phyloP scores from a whole-genome alignment of 2,113 vertebrate genomes.

The Thalassarche chlororhynchos region DNA sequence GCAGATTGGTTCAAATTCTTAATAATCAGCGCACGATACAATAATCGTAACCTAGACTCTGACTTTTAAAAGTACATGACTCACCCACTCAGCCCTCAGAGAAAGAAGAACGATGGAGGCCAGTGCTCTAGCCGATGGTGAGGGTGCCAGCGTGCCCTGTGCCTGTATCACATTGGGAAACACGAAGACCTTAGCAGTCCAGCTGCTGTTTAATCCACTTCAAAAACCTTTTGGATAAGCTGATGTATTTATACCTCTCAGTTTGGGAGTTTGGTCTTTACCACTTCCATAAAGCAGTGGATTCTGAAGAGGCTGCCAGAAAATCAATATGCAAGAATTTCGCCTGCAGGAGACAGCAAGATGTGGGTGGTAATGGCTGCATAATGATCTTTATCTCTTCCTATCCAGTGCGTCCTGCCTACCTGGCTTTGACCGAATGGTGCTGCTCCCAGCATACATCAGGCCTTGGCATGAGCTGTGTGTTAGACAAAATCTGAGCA shows the following conservation, averaged over 20 bases:
- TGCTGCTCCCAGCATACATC: too few species aligned
- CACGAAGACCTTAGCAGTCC: not conserved
- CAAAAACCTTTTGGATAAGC: not conserved
- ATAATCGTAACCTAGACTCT: not conserved
- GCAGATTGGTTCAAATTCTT: not conserved
- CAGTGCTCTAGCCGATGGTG: accelerated
- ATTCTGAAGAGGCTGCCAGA: not conserved
- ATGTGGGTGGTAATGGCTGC: not conserved
- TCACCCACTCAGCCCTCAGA: not conserved
- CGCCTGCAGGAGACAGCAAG: not conserved
- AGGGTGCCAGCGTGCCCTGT: not conserved
- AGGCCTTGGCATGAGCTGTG: too few species aligned
- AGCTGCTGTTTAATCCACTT: not conserved
- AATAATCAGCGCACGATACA: not conserved
- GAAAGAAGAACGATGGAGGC: not conserved
- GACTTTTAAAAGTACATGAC: not conserved
- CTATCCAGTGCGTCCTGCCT: not conserved
- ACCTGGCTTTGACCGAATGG: too few species aligned
- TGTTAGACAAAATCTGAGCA: too few species aligned
- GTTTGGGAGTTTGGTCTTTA: not conserved
- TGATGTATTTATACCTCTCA: not conserved
- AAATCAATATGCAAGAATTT: not conserved
- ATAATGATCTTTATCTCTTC: not conserved
- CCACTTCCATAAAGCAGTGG: not conserved
- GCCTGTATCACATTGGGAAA: not conserved